A percentile compares a stretch with the other conserved stretches of the same genome.
phyloP scores from a whole-genome alignment of 2,888 invertebrate genomes.

The Parnassius glacialis region DNA sequence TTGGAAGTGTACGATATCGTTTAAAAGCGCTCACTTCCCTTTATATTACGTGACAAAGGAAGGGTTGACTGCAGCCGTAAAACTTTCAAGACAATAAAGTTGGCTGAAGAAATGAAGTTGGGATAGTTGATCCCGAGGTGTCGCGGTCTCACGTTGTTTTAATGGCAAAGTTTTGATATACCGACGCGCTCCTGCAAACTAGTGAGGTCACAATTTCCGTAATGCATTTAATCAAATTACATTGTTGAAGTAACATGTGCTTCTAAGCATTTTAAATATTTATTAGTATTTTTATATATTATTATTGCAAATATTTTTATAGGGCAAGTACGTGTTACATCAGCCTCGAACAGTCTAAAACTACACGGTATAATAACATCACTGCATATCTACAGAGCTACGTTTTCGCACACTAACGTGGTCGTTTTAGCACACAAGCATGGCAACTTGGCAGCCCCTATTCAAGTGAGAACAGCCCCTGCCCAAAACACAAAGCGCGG shows the following conservation, averaged over 20 bases:
- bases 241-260: neutral
- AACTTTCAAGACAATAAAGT: constrained; percentile 68
- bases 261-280: too few species aligned
- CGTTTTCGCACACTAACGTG: too few species aligned
- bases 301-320: too few species aligned
- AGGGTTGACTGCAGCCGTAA: constrained; percentile 53
- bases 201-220: constrained; percentile 50
- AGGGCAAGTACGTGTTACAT: too few species aligned
- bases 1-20: constrained; percentile 9
- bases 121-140: constrained; percentile 65
- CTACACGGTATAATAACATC: too few species aligned
- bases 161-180: constrained; percentile 74
- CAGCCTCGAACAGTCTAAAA: too few species aligned
- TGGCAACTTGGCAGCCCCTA: too few species aligned
- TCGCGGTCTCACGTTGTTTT: constrained; percentile 58
- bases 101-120: constrained; percentile 55
- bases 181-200: constrained; percentile 44
- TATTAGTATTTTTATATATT: too few species aligned
- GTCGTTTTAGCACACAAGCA: too few species aligned
- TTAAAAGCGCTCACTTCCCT: constrained; percentile 16
- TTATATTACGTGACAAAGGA: constrained; percentile 39
- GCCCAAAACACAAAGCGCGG: too few species aligned
- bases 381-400: too few species aligned
- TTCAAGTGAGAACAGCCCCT: too few species aligned
- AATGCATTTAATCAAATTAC: constrained; percentile 53